A percentile compares a stretch with the other conserved stretches of the same genome.
Conservation (phyloP, 2,888 invertebrate genomes). For the Odontomyia ornata region DNA sequence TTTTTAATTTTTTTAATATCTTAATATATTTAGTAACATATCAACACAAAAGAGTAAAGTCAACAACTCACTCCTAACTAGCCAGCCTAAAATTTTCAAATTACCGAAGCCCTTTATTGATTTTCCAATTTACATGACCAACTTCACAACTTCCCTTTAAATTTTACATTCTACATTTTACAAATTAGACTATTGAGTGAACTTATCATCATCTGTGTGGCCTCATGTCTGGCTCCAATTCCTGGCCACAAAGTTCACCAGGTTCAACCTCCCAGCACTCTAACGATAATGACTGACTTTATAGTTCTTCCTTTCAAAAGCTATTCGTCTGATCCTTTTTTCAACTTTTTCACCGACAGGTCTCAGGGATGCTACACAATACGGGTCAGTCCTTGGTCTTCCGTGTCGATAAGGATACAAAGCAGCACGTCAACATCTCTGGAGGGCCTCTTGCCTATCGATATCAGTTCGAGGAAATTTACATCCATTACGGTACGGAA, state of each 20-base stretch:
- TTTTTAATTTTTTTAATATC: too few relatives aligned
- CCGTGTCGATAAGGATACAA: constrained; percentile 88
- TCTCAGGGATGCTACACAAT: constrained; percentile 88
- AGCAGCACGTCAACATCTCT: constrained; percentile 92
- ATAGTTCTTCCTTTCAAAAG: constrained; percentile 26
- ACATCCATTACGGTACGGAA: constrained; percentile 92
- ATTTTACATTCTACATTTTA: too few relatives aligned
- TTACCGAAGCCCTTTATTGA: too few relatives aligned
- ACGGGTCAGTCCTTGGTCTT: constrained; percentile 95
- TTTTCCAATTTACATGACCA: too few relatives aligned
- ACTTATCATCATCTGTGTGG: too few relatives aligned
- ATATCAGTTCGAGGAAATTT: constrained; percentile 95
- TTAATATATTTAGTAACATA: too few relatives aligned
- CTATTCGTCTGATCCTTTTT: constrained; percentile 25
- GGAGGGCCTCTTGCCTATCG: constrained; percentile 95
- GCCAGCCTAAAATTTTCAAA: too few relatives aligned
- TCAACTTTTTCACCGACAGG: constrained; percentile 68
- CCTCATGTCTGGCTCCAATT: too few relatives aligned
- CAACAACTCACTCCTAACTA: too few relatives aligned
- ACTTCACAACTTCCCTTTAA: too few relatives aligned
- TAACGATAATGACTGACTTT: constrained; percentile 26
- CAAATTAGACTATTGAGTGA: too few relatives aligned
- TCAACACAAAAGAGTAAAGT: too few relatives aligned
- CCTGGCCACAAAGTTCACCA: neutral
- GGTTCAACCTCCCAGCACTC: neutral